Evolutionary conservation across 2,888 invertebrate species (phyloP).

Genomic region (Drosophila paracracens): DNA sequence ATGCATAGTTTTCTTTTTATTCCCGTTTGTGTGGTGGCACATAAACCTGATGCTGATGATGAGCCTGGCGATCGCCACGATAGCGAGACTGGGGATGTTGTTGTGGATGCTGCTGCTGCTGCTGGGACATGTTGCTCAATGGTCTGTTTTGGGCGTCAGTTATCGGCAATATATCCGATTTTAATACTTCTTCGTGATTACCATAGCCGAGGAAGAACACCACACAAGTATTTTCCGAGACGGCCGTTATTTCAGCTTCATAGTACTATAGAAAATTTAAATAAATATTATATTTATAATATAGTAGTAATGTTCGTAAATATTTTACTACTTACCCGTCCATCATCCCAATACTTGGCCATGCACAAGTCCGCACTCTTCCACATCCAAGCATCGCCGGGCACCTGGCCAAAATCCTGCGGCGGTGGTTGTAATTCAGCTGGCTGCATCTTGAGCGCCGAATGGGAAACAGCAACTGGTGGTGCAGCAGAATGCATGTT

Average conservation of each 20-base stretch:
- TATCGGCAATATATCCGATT: slow-evolving; percentile 91
- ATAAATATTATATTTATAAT: not conserved
- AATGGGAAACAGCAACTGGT: slow-evolving; percentile 4
- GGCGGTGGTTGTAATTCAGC: slow-evolving; percentile 32
- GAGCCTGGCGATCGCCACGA: slow-evolving; percentile 83
- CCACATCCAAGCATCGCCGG: slow-evolving; percentile 87
- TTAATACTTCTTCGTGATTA: slow-evolving; percentile 94
- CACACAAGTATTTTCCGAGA: slow-evolving; percentile 93
- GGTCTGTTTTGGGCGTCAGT: slow-evolving; percentile 83
- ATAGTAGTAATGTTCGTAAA: not conserved
- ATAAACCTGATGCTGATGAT: slow-evolving; percentile 83
- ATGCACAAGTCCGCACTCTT: slow-evolving; percentile 93
- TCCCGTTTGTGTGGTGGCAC: slow-evolving; percentile 85
- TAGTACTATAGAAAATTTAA: slow-evolving; percentile 88
- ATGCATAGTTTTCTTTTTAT: slow-evolving; percentile 59
- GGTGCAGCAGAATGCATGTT: slow-evolving; percentile 14
- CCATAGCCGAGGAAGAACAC: slow-evolving; percentile 95
- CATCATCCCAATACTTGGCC: slow-evolving; percentile 97
- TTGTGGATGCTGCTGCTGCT: slow-evolving; percentile 51
- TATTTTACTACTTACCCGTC: slow-evolving; percentile 87
- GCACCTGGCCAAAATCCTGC: slow-evolving; percentile 78
- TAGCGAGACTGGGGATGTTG: slow-evolving; percentile 69
- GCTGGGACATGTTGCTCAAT: slow-evolving; percentile 67
- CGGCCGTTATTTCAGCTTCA: slow-evolving; percentile 92
- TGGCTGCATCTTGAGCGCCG: slow-evolving; percentile 44